phyloP scores from a whole-genome alignment of 2,113 vertebrate genomes.

The Capricornis sumatraensis region DNA sequence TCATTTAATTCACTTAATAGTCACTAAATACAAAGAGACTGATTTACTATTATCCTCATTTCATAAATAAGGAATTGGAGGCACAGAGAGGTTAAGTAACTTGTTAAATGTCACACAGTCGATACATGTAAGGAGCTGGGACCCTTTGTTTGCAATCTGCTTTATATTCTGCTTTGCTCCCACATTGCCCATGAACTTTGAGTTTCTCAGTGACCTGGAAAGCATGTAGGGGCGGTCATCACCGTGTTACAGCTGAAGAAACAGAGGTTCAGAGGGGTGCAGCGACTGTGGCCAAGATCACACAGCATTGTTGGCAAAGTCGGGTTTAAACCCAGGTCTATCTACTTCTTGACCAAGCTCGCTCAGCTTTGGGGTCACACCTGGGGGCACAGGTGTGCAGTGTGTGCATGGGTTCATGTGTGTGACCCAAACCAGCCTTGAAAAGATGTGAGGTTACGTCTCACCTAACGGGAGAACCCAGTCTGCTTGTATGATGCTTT shows the following conservation, averaged over 20 bases:
- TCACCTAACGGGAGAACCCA: no score
- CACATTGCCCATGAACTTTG: rapidly evolving
- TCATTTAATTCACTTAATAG: no score
- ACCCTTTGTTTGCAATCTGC: neutral
- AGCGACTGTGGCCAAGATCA: rapidly evolving
- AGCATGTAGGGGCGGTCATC: rapidly evolving
- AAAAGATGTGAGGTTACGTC: neutral
- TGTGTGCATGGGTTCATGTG: rapidly evolving
- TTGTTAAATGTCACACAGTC: neutral
- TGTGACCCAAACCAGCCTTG: neutral
- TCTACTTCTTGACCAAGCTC: no score
- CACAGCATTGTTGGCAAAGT: neutral
- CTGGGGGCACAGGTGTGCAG: rapidly evolving
- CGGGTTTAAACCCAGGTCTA: rapidly evolving
- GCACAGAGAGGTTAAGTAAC: neutral
- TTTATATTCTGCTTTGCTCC: neutral
- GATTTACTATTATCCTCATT: no score
- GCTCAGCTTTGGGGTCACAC: neutral
- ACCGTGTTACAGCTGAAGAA: neutral
- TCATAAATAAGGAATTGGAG: neutral
- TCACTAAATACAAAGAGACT: neutral
- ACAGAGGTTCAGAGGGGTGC: neutral
- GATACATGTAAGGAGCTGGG: neutral
- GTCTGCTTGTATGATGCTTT: neutral
- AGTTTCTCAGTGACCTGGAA: neutral